Evolutionary conservation across 2,797 vertebrate species (phyloP).

Genomic region (Sitta carolinensis): DNA sequence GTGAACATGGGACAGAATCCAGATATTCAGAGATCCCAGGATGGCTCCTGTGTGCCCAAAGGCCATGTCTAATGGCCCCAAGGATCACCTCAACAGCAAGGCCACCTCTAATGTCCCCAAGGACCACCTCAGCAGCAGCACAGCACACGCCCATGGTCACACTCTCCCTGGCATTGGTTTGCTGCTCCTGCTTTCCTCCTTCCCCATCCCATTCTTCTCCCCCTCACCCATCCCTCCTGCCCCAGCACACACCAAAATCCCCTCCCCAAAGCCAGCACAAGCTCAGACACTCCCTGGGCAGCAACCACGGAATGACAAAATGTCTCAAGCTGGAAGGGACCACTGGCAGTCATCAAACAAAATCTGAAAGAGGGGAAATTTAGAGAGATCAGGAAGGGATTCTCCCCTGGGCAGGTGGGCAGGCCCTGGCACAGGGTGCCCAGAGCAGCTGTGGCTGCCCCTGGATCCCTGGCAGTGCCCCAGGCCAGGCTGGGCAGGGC

Average conservation of each 20-base stretch:
- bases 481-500: background rate
- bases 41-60: background rate
- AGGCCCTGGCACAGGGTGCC: background rate
- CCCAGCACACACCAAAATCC: background rate
- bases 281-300: fast-evolving
- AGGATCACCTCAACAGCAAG: background rate
- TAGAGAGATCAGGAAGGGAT: background rate
- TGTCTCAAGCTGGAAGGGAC: background rate
- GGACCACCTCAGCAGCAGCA: background rate
- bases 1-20: fast-evolving
- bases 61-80: fast-evolving
- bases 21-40: background rate
- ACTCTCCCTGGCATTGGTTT: fast-evolving
- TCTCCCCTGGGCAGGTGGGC: fast-evolving
- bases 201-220: background rate
- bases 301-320: fast-evolving
- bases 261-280: fast-evolving
- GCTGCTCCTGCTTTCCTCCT: background rate
- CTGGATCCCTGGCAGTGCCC: background rate
- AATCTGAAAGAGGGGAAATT: background rate
- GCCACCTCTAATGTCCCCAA: fast-evolving
- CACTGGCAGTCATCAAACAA: background rate
- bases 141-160: fast-evolving
- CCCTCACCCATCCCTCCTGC: background rate
- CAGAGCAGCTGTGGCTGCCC: background rate